Evolutionary conservation across 2,797 vertebrate genomes (phyloP).

Genomic region (Sus cebifrons): DNA sequence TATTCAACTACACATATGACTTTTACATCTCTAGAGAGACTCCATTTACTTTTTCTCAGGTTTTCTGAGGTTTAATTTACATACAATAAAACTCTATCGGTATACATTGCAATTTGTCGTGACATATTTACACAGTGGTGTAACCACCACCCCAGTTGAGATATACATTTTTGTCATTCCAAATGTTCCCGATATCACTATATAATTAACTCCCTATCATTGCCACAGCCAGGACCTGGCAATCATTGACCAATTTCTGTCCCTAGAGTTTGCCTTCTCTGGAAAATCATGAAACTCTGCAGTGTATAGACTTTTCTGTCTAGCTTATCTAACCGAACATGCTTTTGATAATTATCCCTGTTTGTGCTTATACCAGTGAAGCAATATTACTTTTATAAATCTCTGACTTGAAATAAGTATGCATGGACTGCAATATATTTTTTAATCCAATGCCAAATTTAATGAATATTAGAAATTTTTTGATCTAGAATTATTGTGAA

Average conservation of each 20-base stretch:
- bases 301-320: neutral
- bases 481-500: neutral
- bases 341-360: neutral
- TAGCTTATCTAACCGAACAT: neutral
- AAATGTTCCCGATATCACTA: neutral
- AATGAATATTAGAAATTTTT: neutral
- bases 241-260: neutral
- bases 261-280: neutral
- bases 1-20: neutral
- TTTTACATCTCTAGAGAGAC: neutral
- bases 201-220: no score
- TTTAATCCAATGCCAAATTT: neutral
- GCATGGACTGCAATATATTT: neutral
- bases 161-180: neutral
- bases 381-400: neutral
- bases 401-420: neutral
- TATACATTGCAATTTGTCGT: neutral
- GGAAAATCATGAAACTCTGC: neutral
- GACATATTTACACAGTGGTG: neutral
- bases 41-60: neutral
- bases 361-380: neutral
- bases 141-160: neutral
- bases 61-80: neutral
- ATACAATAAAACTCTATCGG: neutral
- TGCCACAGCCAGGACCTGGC: neutral